Percentiles rank a stretch among this genome's conserved stretches.
Conservation (phyloP, 2,113 vertebrate species). For the Aythya baeri region DNA sequence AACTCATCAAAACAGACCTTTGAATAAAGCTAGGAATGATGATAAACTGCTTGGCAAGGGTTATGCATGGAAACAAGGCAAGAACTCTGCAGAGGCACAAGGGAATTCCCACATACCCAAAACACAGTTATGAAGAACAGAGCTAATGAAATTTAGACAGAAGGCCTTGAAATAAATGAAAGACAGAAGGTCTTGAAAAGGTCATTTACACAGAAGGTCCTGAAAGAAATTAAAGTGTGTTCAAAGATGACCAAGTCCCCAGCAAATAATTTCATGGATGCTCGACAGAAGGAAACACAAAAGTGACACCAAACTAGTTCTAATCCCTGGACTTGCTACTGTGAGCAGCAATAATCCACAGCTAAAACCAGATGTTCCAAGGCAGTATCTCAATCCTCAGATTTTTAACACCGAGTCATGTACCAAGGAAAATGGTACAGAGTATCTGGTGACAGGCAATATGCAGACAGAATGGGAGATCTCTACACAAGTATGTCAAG, state of each 20-base stretch:
- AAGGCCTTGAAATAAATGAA: background rate
- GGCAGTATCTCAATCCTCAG: background rate
- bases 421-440: background rate
- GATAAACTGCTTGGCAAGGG: background rate
- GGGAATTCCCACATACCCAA: background rate
- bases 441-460: background rate
- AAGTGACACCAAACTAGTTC: background rate
- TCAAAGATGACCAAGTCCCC: background rate
- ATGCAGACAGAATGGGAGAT: background rate
- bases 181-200: background rate
- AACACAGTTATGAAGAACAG: background rate
- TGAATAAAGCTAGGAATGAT: background rate
- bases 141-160: rapidly evolving
- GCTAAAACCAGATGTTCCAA: background rate
- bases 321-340: background rate
- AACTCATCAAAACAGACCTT: background rate
- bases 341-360: background rate
- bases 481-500: background rate
- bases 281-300: background rate
- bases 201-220: rapidly evolving
- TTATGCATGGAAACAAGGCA: background rate
- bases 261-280: background rate
- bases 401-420: background rate
- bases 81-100: background rate
- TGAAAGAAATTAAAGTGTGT: background rate